These are phyloP conservation scores for Odocoileus hemionus DNA, from an alignment of 2,113 vertebrate genomes.

Conservation along the genomic window DNA sequence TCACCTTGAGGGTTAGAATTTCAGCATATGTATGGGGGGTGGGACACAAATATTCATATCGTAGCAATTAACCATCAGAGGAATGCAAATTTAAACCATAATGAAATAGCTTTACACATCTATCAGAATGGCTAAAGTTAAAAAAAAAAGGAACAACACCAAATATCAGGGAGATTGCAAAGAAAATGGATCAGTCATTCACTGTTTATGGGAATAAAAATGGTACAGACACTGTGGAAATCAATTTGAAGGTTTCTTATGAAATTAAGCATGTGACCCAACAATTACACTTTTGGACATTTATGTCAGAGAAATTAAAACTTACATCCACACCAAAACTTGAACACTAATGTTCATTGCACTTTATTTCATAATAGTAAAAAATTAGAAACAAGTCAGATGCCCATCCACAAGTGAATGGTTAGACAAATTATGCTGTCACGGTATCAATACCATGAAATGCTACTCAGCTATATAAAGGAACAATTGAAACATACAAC, in stretches of 20 bases:
- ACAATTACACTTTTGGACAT: background rate
- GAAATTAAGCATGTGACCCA: background rate
- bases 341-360: background rate
- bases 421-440: background rate
- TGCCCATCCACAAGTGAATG: background rate
- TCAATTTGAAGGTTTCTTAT: background rate
- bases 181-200: background rate
- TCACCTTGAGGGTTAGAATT: background rate
- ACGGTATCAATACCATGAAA: background rate
- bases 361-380: background rate
- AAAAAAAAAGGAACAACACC: background rate
- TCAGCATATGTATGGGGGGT: background rate
- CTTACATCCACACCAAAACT: background rate
- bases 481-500: background rate
- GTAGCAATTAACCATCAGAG: background rate
- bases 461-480: background rate
- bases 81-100: background rate
- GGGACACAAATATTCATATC: background rate
- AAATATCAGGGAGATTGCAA: background rate
- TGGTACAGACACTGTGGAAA: background rate
- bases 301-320: background rate
- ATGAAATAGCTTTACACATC: background rate
- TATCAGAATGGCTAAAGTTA: background rate
- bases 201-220: background rate
- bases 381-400: background rate